A percentile compares a stretch with the other conserved stretches of the same genome.
Conservation (phyloP, 1,140 invertebrate genomes). For the Drosophila serrata region DNA sequence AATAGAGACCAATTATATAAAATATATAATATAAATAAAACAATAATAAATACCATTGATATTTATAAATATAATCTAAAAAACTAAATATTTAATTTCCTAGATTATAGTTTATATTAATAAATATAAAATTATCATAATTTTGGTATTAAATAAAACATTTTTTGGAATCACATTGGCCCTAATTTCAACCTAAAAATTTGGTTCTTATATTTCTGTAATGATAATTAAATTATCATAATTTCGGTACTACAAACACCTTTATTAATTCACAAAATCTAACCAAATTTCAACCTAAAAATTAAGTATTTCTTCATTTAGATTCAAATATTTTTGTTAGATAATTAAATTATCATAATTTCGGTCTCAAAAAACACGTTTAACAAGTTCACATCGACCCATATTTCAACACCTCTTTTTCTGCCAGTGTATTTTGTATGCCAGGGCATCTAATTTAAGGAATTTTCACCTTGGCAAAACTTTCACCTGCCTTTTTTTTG, state of each 20-base stretch:
- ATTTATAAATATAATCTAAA: too few species aligned
- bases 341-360: not conserved
- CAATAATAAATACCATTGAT: not conserved
- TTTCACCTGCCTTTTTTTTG: conserved; percentile 33
- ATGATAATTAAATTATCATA: too few species aligned
- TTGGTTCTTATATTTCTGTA: too few species aligned
- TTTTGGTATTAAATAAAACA: not conserved
- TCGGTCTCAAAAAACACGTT: not conserved
- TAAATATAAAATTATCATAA: not conserved
- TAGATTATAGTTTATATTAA: not conserved
- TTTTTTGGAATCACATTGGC: too few species aligned
- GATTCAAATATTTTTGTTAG: not conserved
- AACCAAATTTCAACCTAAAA: too few species aligned
- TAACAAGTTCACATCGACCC: not conserved
- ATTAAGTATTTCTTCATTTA: too few species aligned
- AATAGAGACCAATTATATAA: not conserved
- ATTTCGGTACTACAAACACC: too few species aligned
- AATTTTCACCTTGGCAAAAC: conserved; percentile 72
- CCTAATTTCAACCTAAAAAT: too few species aligned
- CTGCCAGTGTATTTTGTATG: conserved; percentile 15
- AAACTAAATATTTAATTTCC: not conserved
- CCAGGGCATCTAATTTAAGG: conserved; percentile 68
- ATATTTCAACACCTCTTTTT: not conserved
- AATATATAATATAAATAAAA: not conserved
- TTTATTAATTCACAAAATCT: too few species aligned